These are phyloP conservation scores for Toxostoma redivivum DNA, from an alignment of 2,113 vertebrate genomes.

Conservation along the genomic window DNA sequence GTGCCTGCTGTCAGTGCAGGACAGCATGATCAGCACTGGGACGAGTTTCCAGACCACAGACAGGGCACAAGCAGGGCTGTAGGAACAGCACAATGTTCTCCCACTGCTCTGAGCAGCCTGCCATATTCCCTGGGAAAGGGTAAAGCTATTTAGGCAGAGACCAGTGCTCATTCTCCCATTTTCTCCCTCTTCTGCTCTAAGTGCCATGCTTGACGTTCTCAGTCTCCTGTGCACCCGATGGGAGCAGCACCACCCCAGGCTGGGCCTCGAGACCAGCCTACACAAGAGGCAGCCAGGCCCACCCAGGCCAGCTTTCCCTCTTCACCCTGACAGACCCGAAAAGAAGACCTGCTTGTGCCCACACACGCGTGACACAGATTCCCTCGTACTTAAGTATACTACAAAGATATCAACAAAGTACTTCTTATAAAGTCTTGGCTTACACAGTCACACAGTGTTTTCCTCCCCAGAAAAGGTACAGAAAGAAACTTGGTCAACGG, in stretches of 20 bases:
- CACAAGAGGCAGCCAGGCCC: background rate
- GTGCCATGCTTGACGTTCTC: background rate
- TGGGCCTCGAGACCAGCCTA: accelerated
- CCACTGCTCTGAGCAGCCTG: background rate
- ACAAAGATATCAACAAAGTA: background rate
- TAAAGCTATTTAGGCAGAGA: background rate
- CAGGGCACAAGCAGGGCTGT: background rate
- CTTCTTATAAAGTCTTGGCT: background rate
- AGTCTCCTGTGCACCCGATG: accelerated
- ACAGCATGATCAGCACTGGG: accelerated
- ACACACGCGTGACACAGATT: too few relatives aligned
- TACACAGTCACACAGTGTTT: background rate
- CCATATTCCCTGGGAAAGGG: background rate
- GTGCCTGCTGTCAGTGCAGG: accelerated
- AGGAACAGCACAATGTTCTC: background rate
- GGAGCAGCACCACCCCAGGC: background rate
- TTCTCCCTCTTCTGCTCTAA: background rate
- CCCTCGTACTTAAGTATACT: background rate
- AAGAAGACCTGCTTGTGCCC: background rate
- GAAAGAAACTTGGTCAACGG: accelerated
- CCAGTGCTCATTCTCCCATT: background rate
- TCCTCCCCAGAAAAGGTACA: background rate
- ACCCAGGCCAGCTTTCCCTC: background rate
- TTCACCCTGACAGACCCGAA: background rate
- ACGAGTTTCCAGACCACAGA: accelerated